These are phyloP conservation scores for Craniophora ligustri DNA, from an alignment of 2,888 invertebrate genomes.

Conservation along the genomic window DNA sequence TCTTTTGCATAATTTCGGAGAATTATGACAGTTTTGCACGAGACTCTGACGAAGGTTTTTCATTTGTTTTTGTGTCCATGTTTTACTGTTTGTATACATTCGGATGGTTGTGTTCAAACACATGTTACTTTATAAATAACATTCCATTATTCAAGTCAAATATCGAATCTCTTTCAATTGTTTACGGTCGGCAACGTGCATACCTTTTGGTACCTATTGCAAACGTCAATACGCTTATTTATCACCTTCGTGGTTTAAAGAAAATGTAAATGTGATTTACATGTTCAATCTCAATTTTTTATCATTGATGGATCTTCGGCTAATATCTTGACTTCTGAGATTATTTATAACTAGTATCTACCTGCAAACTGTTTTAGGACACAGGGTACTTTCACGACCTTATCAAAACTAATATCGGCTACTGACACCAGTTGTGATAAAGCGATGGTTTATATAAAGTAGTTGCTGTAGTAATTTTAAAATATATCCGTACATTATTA, in stretches of 20 bases:
- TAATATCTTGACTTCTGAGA: background rate
- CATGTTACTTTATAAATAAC: too few species aligned
- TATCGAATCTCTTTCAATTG: too few species aligned
- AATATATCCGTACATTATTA: too few species aligned
- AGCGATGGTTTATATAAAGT: background rate
- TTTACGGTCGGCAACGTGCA: too few species aligned
- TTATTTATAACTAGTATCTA: too few species aligned
- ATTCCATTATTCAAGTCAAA: too few species aligned
- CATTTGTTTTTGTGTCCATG: background rate
- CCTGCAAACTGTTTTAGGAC: background rate
- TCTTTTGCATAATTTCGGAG: constrained; percentile 14
- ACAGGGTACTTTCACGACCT: constrained; percentile 4
- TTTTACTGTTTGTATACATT: background rate
- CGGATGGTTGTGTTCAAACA: too few species aligned
- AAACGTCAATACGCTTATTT: too few species aligned
- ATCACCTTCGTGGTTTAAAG: too few species aligned
- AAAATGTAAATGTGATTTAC: too few species aligned
- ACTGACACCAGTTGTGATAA: constrained; percentile 17
- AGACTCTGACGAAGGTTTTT: constrained; percentile 3
- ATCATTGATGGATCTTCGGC: background rate
- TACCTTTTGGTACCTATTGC: too few species aligned
- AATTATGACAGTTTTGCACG: background rate
- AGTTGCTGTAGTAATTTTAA: too few species aligned
- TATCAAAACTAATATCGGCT: constrained; percentile 18
- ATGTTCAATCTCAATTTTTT: background rate